These are phyloP conservation scores for Acrocephalus scirpaceus DNA, from an alignment of 2,797 vertebrate genomes.

Conservation along the genomic window DNA sequence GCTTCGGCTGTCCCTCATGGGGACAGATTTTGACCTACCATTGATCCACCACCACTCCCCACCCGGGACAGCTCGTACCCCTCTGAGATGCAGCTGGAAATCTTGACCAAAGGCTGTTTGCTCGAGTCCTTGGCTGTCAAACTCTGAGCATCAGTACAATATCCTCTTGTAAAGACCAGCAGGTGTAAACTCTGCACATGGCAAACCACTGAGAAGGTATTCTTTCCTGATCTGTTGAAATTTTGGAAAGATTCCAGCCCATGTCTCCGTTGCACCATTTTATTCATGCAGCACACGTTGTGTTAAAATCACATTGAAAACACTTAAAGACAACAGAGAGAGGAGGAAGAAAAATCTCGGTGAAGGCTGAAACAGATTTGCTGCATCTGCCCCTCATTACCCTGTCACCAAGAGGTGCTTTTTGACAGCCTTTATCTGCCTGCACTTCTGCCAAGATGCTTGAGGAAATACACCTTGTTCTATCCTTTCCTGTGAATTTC, in stretches of 20 bases:
- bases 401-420: background rate
- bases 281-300: background rate
- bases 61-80: accelerated
- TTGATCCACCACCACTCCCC: background rate
- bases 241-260: background rate
- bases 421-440: background rate
- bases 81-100: background rate
- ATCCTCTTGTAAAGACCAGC: background rate
- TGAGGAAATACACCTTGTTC: background rate
- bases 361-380: background rate
- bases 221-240: background rate
- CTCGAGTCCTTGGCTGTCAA: background rate
- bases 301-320: background rate
- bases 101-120: background rate
- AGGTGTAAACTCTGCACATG: background rate
- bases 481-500: background rate
- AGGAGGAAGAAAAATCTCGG: background rate
- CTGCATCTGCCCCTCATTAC: background rate
- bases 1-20: background rate
- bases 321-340: background rate
- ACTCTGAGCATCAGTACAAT: background rate
- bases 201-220: background rate
- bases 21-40: background rate
- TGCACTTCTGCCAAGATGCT: background rate
- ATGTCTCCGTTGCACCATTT: background rate